Percentiles rank a stretch among this genome's conserved stretches.
Conservation (phyloP, 2,888 invertebrate species). For the Arge pagana region DNA sequence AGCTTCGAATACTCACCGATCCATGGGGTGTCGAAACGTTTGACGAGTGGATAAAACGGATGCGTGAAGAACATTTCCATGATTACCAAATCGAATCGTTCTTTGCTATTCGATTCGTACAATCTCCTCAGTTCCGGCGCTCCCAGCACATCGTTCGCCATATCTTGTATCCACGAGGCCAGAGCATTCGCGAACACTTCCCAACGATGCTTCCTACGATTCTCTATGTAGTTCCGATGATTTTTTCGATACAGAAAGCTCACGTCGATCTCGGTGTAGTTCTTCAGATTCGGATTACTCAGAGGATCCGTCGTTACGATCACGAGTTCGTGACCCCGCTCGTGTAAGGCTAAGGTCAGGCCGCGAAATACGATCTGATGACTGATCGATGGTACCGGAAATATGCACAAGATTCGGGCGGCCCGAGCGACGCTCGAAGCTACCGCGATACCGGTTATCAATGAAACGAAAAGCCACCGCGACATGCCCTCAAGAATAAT, state of each 20-base stretch:
- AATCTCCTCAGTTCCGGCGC: background rate
- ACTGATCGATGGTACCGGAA: conserved; percentile 58
- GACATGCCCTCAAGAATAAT: too few species aligned
- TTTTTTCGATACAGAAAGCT: conserved; percentile 29
- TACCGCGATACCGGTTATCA: too few species aligned
- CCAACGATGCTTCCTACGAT: background rate
- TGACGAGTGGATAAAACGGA: conserved; percentile 60
- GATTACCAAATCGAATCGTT: conserved; percentile 64
- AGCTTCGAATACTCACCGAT: conserved; percentile 57
- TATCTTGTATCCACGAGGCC: background rate
- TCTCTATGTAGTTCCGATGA: background rate
- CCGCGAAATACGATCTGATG: conserved; percentile 59
- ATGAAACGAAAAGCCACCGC: too few species aligned
- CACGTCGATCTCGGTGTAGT: conserved; percentile 56
- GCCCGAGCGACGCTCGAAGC: too few species aligned
- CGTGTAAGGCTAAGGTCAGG: conserved; percentile 56
- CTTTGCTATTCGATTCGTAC: conserved; percentile 30
- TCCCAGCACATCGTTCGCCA: background rate
- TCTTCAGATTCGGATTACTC: conserved; percentile 48
- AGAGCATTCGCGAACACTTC: background rate
- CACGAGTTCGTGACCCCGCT: conserved; percentile 59
- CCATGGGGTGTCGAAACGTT: conserved; percentile 62
- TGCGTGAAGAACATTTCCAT: conserved; percentile 62
- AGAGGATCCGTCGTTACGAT: conserved; percentile 59
- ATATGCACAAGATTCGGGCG: conserved; percentile 56